phyloP scores from a whole-genome alignment of 2,797 vertebrate species.

The Orientallactaga sibirica region DNA sequence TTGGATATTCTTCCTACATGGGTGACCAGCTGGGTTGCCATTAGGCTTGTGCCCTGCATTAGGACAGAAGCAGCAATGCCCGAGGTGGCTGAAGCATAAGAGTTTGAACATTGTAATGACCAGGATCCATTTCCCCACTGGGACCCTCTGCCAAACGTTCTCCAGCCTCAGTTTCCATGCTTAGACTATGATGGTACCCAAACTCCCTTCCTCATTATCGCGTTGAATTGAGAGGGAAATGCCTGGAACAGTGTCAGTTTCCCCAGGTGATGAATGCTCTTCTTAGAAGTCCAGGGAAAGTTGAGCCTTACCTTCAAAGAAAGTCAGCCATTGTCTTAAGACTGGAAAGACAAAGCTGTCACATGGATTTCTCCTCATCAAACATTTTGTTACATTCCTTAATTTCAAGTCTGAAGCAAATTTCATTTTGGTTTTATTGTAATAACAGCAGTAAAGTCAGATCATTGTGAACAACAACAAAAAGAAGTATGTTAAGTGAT shows the following conservation, averaged over 20 bases:
- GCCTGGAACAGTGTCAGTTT: neutral
- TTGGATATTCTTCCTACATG: neutral
- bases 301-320: neutral
- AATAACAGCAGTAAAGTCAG: neutral
- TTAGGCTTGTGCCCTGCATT: neutral
- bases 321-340: neutral
- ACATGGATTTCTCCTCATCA: neutral
- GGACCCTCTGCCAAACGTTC: neutral
- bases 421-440: neutral
- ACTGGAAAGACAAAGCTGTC: neutral
- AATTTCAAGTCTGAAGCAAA: constrained; percentile 3
- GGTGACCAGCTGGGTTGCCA: accelerated
- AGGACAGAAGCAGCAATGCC: neutral
- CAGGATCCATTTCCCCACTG: neutral
- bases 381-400: neutral
- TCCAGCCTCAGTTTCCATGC: neutral
- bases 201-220: neutral
- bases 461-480: constrained; percentile 9
- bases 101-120: neutral
- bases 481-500: neutral
- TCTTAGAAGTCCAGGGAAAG: neutral
- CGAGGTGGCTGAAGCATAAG: neutral
- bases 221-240: neutral
- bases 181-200: neutral
- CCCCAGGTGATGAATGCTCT: neutral